Percentiles rank a stretch among this genome's conserved stretches.
phyloP scores from a whole-genome alignment of 1,140 invertebrate genomes.

The Drosophila tristis region DNA sequence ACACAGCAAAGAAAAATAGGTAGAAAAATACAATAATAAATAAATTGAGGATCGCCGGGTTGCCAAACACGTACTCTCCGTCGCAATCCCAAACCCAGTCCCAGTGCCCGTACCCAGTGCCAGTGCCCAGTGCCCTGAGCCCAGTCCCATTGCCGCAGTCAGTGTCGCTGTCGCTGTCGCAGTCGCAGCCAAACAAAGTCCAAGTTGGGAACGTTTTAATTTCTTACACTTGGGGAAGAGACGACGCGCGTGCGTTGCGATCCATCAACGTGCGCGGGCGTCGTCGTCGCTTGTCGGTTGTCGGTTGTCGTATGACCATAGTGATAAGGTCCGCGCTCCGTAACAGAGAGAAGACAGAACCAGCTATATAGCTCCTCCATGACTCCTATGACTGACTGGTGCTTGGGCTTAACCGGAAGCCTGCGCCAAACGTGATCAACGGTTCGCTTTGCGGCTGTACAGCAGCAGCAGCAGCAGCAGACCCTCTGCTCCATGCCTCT shows the following conservation, averaged over 20 bases:
- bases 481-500: conserved; percentile 16
- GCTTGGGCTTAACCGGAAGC: conserved; percentile 81
- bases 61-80: conserved; percentile 75
- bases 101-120: background rate
- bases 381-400: conserved; percentile 50
- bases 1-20: conserved; percentile 38
- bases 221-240: conserved; percentile 74
- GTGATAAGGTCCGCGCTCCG: conserved; percentile 51
- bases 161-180: background rate
- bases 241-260: conserved; percentile 72
- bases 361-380: conserved; percentile 34
- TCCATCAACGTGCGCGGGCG: conserved; percentile 79
- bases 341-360: conserved; percentile 30
- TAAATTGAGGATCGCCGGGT: conserved; percentile 76
- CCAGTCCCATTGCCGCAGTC: background rate
- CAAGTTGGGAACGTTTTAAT: conserved; percentile 80
- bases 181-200: conserved; percentile 68
- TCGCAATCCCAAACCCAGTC: conserved; percentile 2
- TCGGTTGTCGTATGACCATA: conserved; percentile 42
- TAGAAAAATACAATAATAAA: conserved; percentile 75
- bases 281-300: conserved; percentile 15
- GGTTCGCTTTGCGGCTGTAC: conserved; percentile 76
- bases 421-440: conserved; percentile 84
- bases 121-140: background rate
- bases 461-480: conserved; percentile 35